Evolutionary conservation across 2,888 invertebrate genomes (phyloP), one percentile per base, ranked within the genome.

Genomic region (Tachina lurida): DNA sequence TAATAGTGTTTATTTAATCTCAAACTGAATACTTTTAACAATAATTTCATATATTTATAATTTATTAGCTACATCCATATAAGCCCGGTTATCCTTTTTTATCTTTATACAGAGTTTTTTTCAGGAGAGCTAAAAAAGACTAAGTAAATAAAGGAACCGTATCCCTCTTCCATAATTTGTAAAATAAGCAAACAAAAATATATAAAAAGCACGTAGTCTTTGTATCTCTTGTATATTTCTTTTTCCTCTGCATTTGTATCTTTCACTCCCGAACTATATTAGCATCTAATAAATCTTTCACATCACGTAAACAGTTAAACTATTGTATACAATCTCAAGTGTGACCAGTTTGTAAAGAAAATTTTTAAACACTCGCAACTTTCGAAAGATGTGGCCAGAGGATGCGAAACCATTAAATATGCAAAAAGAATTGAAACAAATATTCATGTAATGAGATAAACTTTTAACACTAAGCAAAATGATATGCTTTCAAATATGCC

Each of bases 231-330:
- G n/a, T n/a, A n/a, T n/a, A n/a, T n/a, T n/a, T n/a, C n/a, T n/a
- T 22, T 15, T 31, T 31, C 15, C 41, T 75, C 17, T 22, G 10
- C 13, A 45, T 71, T 15, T 56, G 7, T 2, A 17, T 41, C 22
- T 22, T 47, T 71, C 13, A 39, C 19, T 76, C 43, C 58, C 22
- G 19, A 52, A 71, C 63, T 71, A 39, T 76, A 84, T 84, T 80
- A 84, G 80, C 80, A 77, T 76, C 80, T 80, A 80, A 84, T 84
- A 81, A 81, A 80, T 84, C 80, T 84, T 84, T 80, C 84, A 84
- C 22, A 77, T 81, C 84, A 84, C 84, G 80, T 84, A 81, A 84
- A 77, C 77, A 81, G 73, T 81, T 81, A 77, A 78, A 80, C 80
- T 84, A 76, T 84, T 84, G 80, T 84, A 65, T 80, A 73, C 67